Evolutionary conservation across 2,113 vertebrate genomes (phyloP).

Genomic region (Dermatemys mawii): DNA sequence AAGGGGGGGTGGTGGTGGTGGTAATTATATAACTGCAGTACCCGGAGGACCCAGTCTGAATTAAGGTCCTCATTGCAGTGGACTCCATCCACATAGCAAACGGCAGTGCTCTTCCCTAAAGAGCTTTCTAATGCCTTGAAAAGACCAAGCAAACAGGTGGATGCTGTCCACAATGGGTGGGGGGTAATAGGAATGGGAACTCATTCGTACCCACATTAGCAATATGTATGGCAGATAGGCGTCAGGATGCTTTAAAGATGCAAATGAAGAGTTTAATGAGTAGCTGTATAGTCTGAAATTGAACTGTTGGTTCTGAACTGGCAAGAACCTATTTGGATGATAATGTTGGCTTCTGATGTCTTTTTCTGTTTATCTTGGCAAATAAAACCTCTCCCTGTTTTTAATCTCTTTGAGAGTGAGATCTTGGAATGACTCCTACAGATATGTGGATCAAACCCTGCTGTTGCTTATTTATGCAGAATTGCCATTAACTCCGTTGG

Average conservation of each 20-base stretch:
- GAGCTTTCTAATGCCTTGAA: not conserved
- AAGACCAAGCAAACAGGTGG: not conserved
- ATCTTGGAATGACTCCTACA: not conserved
- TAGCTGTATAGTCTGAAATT: not conserved
- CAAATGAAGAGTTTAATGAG: not conserved
- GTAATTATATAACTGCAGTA: too few species aligned
- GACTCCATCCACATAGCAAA: not conserved
- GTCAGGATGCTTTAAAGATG: not conserved
- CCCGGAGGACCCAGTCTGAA: not conserved
- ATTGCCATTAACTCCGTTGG: not conserved
- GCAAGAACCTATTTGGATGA: not conserved
- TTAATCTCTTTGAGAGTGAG: rapidly evolving
- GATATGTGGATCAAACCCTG: not conserved
- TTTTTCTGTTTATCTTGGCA: not conserved
- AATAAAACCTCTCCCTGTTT: not conserved
- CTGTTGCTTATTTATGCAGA: not conserved
- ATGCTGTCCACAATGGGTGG: not conserved
- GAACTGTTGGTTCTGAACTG: not conserved
- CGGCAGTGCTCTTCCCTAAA: not conserved
- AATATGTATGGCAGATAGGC: rapidly evolving
- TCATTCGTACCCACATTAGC: rapidly evolving
- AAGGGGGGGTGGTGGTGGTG: not conserved
- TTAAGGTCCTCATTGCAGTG: not conserved
- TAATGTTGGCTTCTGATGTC: not conserved
- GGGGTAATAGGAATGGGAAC: rapidly evolving